Evolutionary conservation across 2,797 vertebrate genomes (phyloP).

Genomic region (Steatocranus sp.): DNA sequence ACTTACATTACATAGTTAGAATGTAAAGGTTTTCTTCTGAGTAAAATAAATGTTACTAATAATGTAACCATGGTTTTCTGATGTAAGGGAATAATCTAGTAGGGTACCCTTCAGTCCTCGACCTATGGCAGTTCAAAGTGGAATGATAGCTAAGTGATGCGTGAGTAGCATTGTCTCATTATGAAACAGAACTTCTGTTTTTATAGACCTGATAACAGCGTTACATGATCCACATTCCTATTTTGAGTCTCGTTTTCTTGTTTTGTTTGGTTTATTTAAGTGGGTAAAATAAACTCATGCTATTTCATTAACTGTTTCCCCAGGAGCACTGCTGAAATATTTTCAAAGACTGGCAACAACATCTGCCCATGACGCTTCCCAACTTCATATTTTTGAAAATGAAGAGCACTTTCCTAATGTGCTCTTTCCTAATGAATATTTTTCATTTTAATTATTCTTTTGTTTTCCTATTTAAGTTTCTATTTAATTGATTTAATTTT

Average conservation of each 20-base stretch:
- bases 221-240: background rate
- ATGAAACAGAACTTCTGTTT: background rate
- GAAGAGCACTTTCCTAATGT: background rate
- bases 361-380: background rate
- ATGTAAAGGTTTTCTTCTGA: background rate
- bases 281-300: background rate
- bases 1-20: background rate
- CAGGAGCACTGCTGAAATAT: background rate
- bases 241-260: background rate
- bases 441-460: background rate
- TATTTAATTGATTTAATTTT: background rate
- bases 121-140: background rate
- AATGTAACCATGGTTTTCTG: background rate
- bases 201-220: background rate
- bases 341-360: background rate
- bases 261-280: background rate
- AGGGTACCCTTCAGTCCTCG: background rate
- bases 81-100: background rate
- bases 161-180: background rate
- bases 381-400: background rate
- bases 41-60: background rate
- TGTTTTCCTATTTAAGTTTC: background rate
- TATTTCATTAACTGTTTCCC: background rate
- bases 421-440: background rate
- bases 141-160: background rate